Percentiles rank a stretch among this genome's conserved stretches.
Evolutionary conservation across 2,113 vertebrate species (phyloP).

Genomic region (Merops nubicus): DNA sequence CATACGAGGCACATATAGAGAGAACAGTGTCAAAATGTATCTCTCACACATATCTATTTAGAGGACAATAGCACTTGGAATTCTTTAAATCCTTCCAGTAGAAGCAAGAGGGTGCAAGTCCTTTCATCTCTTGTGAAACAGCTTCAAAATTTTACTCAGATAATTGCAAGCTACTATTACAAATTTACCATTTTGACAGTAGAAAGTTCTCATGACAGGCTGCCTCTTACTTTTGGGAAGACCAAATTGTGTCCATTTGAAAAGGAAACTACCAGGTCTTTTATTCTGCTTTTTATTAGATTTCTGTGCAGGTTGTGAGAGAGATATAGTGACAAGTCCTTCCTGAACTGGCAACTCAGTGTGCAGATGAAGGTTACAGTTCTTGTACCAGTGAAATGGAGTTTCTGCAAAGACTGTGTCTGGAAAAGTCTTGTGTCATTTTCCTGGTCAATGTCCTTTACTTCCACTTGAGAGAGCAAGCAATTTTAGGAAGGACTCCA

Average conservation of each 20-base stretch:
- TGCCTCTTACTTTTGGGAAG: neutral
- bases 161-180: neutral
- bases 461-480: slow-evolving; percentile 9
- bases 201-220: neutral
- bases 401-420: neutral
- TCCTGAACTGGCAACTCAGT: neutral
- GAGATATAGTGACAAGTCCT: neutral
- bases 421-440: neutral
- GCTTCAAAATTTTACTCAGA: neutral
- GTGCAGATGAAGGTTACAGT: neutral
- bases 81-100: neutral
- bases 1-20: neutral
- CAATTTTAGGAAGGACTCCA: slow-evolving; percentile 38
- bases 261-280: neutral
- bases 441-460: slow-evolving; percentile 37
- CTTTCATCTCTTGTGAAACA: neutral
- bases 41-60: neutral
- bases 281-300: neutral
- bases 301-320: neutral
- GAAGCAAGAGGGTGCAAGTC: neutral
- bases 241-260: neutral
- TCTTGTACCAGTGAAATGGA: neutral
- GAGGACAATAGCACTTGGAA: neutral
- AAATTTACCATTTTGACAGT: neutral
- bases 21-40: neutral